phyloP scores from a whole-genome alignment of 2,888 invertebrate species.

The Synergus laeviventris region DNA sequence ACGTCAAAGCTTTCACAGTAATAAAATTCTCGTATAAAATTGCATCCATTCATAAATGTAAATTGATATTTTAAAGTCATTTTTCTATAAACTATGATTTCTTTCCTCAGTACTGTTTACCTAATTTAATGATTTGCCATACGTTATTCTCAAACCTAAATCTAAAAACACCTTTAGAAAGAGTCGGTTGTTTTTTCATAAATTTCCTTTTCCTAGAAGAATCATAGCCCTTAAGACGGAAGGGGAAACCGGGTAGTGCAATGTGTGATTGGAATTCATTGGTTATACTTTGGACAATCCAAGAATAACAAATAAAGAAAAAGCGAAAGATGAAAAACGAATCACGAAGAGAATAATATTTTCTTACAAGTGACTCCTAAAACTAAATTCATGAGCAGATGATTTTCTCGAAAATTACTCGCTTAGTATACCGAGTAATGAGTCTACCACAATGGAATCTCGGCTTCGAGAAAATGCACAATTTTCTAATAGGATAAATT shows the following conservation, averaged over 20 bases:
- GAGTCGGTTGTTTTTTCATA: not conserved
- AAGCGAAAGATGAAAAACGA: not conserved
- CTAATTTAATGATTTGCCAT: not conserved
- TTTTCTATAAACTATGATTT: not conserved
- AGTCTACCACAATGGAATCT: not conserved
- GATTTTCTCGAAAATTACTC: constrained; percentile 17
- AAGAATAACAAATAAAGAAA: not conserved
- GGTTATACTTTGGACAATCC: not conserved
- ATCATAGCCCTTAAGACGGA: not conserved
- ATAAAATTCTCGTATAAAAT: not conserved
- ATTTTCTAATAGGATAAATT: constrained; percentile 11
- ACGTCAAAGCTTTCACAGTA: not conserved
- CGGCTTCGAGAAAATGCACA: not conserved
- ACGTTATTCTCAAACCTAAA: not conserved
- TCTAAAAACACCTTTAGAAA: not conserved
- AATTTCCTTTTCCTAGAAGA: not conserved
- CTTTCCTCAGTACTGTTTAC: not conserved
- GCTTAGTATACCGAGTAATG: constrained; percentile 10
- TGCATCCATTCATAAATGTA: not conserved
- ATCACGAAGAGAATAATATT: not conserved
- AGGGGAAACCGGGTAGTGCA: constrained; percentile 17
- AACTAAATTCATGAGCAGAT: not conserved
- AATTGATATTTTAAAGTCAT: not conserved
- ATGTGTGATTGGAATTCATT: constrained; percentile 34
- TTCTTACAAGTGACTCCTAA: not conserved